Percentiles rank a stretch among this genome's conserved stretches.
These are phyloP conservation scores for Drosophila pruinosa DNA, from an alignment of 1,140 invertebrate species.

Conservation along the genomic window DNA sequence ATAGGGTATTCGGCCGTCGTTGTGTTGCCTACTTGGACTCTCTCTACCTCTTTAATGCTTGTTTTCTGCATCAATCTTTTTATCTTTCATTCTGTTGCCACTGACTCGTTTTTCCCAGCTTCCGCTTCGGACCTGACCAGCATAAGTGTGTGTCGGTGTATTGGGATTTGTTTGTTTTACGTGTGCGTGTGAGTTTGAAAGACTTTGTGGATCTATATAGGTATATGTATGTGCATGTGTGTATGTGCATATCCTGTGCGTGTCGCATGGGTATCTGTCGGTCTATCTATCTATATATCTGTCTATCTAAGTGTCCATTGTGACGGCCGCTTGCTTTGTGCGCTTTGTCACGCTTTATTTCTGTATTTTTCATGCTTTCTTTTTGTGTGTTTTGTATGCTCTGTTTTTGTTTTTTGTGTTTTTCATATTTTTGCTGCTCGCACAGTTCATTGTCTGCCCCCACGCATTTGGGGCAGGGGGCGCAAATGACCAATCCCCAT, in stretches of 20 bases:
- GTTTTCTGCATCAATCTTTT: slow-evolving; percentile 44
- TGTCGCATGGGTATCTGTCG: slow-evolving; percentile 48
- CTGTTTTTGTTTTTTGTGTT: slow-evolving; percentile 16
- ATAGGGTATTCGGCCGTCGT: slow-evolving; percentile 20
- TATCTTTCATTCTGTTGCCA: slow-evolving; percentile 22
- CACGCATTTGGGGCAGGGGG: slow-evolving; percentile 38
- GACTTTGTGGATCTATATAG: slow-evolving; percentile 5
- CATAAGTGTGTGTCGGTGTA: slow-evolving; percentile 51
- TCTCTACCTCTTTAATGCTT: slow-evolving; percentile 39
- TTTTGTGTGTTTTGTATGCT: background rate
- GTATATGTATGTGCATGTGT: slow-evolving; percentile 4
- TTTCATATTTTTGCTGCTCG: slow-evolving; percentile 35
- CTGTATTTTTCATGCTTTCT: slow-evolving; percentile 38
- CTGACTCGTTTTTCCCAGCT: slow-evolving; percentile 43
- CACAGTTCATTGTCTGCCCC: slow-evolving; percentile 69
- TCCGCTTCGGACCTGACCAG: slow-evolving; percentile 38
- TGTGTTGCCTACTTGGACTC: background rate
- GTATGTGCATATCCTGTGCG: slow-evolving; percentile 49
- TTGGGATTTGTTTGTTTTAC: slow-evolving; percentile 68
- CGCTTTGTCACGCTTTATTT: slow-evolving; percentile 79
- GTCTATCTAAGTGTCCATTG: slow-evolving; percentile 71
- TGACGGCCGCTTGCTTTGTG: slow-evolving; percentile 70
- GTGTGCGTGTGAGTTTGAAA: slow-evolving; percentile 35
- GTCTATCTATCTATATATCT: slow-evolving; percentile 58
- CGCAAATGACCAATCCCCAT: slow-evolving; percentile 55